Evolutionary conservation across 2,113 vertebrate genomes (phyloP), one percentile per base, ranked within the genome.

Genomic region (Monarcha castaneiventris): DNA sequence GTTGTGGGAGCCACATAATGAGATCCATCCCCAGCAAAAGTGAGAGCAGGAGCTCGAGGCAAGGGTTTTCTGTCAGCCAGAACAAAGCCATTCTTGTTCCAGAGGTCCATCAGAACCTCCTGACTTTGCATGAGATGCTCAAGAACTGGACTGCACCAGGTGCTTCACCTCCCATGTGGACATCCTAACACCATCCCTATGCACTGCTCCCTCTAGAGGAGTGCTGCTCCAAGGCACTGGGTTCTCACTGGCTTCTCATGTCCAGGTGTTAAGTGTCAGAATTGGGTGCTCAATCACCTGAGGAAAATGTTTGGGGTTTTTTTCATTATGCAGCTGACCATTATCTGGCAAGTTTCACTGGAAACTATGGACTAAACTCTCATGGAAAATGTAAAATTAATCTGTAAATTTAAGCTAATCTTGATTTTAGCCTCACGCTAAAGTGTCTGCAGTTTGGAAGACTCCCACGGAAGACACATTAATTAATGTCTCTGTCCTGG

Each of bases 101-200:
- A 44, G 21, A 22, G 25, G 16, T 77, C 56, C 15, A 1, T 62
- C 52, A 58, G 66, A 20, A 16, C 43, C 39, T 90, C 52, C 48
- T 74, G 39, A n/a, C 33, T 56, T 79, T 2, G 0, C 0, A 0
- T 19, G 41, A 88, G 48, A 58, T n/a, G 27, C 41, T 58, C 12
- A 30, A 54, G 29, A 14, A 30, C 19, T 33, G 52, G 13, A 39
- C 5, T 82, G 54, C 39, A 72, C 13, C 66, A 62, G 48, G 43
- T 25, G 21, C 68, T 76, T 43, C 58, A 48, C 7, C 39, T 61
- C 86, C 41, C 26, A 22, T 2, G 0, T 2, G 7, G 84, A n/a
- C 30, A 39, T 11, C 0, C 0, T n/a, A n/a, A 73, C 33, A 35
- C 41, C 61, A 87, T 49, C 25, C 52, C 39, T 44, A 5, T 4